Percentiles rank a stretch among this genome's conserved stretches.
Evolutionary conservation across 2,888 invertebrate species (phyloP).

Genomic region (Catocala sponsa): DNA sequence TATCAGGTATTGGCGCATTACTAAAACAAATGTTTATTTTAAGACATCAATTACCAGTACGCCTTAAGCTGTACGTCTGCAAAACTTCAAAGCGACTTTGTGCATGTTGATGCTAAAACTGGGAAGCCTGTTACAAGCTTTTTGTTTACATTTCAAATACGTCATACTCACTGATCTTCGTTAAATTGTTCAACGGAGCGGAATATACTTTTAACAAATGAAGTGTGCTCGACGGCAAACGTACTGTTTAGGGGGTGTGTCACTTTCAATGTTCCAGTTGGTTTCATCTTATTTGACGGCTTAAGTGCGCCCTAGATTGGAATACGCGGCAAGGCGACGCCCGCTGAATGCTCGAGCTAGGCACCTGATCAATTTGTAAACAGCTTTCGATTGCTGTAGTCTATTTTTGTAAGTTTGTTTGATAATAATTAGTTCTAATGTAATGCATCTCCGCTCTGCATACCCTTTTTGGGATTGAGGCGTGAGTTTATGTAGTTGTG

Average conservation of each 20-base stretch:
- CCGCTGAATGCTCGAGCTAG: slow-evolving; percentile 29
- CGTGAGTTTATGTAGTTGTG: too few species aligned
- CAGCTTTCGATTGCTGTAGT: slow-evolving; percentile 8
- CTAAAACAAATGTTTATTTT: slow-evolving; percentile 3
- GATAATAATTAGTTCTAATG: too few species aligned
- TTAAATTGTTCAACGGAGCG: slow-evolving; percentile 53
- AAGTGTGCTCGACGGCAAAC: slow-evolving; percentile 59
- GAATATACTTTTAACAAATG: slow-evolving; percentile 66
- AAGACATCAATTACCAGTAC: slow-evolving; percentile 31
- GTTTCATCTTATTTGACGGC: slow-evolving; percentile 74
- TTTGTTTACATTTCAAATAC: slow-evolving; percentile 56
- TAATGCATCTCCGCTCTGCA: too few species aligned
- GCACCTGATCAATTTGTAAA: slow-evolving; percentile 50
- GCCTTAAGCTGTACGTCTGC: slow-evolving; percentile 8
- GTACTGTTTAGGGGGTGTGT: slow-evolving; percentile 60
- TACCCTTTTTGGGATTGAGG: too few species aligned
- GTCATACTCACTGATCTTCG: slow-evolving; percentile 55
- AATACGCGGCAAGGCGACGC: slow-evolving; percentile 62
- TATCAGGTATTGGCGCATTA: not conserved
- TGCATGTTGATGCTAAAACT: slow-evolving; percentile 37
- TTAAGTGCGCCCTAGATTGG: slow-evolving; percentile 72
- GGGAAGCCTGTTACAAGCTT: slow-evolving; percentile 38
- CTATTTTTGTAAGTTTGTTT: too few species aligned
- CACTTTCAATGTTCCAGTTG: slow-evolving; percentile 71
- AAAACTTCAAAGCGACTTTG: slow-evolving; percentile 39